phyloP scores from a whole-genome alignment of 2,888 invertebrate genomes.

The Norana najaformis region DNA sequence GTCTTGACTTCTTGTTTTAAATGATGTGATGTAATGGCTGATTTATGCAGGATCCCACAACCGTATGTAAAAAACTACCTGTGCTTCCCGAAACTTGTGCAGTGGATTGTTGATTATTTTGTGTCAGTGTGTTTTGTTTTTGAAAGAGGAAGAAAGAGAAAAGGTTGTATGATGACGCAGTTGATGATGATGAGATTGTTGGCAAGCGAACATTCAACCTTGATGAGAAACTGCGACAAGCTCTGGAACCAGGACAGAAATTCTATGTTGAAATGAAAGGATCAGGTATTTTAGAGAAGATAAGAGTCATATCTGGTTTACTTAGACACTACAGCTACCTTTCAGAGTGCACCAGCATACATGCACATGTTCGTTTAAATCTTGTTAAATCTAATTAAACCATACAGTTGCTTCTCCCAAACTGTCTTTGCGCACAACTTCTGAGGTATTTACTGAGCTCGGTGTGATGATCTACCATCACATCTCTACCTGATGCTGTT shows the following conservation, averaged over 20 bases:
- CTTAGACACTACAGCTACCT: background rate
- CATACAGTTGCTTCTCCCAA: background rate
- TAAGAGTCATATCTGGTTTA: background rate
- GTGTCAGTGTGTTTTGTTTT: background rate
- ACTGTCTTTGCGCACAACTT: no score
- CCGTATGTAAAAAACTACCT: background rate
- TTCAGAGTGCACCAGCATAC: background rate
- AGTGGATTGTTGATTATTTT: background rate
- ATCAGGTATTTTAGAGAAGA: conserved; percentile 64
- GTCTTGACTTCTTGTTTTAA: background rate
- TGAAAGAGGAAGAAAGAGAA: conserved; percentile 77
- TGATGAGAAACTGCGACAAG: conserved; percentile 85
- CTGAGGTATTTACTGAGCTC: background rate
- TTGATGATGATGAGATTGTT: conserved; percentile 84
- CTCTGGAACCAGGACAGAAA: conserved; percentile 69
- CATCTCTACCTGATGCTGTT: background rate
- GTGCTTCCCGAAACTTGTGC: background rate
- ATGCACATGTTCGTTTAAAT: background rate
- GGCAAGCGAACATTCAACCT: conserved; percentile 84
- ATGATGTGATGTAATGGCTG: background rate
- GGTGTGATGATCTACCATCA: background rate
- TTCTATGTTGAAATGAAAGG: conserved; percentile 79
- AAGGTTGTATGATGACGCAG: conserved; percentile 93
- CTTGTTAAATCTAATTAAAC: background rate
- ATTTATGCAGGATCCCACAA: background rate